A percentile compares a stretch with the other conserved stretches of the same genome.
phyloP scores from a whole-genome alignment of 1,140 invertebrate genomes.

The Brachionus asplanchnoidis region DNA sequence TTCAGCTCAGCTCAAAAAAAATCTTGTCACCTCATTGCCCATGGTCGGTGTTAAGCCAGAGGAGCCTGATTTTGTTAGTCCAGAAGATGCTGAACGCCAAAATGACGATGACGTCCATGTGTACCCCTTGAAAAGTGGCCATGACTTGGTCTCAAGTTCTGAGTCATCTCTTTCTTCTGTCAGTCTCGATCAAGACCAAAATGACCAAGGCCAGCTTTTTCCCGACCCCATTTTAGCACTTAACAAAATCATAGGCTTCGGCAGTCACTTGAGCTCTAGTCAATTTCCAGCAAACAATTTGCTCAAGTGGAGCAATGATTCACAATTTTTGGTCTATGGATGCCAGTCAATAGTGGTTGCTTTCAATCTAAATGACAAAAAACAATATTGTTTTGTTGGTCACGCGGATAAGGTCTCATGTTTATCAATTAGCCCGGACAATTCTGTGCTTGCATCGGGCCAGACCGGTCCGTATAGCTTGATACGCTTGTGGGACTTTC shows the following conservation, averaged over 20 bases:
- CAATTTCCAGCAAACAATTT: slow-evolving; percentile 43
- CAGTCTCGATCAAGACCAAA: neutral
- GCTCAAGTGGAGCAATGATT: slow-evolving; percentile 50
- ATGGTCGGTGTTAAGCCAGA: neutral
- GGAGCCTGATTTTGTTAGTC: neutral
- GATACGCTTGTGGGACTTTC: slow-evolving; percentile 54
- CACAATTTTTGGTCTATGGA: slow-evolving; percentile 50
- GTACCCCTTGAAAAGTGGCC: neutral
- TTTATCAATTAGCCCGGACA: slow-evolving; percentile 48
- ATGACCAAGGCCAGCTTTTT: slow-evolving; percentile 45
- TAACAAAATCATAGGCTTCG: slow-evolving; percentile 55
- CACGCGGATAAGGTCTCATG: slow-evolving; percentile 55
- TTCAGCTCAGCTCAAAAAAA: neutral
- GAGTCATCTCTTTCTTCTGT: neutral
- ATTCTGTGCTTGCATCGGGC: slow-evolving; percentile 52
- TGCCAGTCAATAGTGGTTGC: slow-evolving; percentile 55
- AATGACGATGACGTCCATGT: slow-evolving; percentile 15
- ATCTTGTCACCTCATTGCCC: neutral
- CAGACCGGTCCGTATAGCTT: slow-evolving; percentile 54
- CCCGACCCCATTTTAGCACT: slow-evolving; percentile 55
- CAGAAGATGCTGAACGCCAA: slow-evolving; percentile 19
- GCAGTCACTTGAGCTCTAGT: slow-evolving; percentile 46
- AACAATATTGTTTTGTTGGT: slow-evolving; percentile 56
- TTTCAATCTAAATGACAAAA: slow-evolving; percentile 51
- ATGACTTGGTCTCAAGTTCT: neutral